Percentiles rank a stretch among this genome's conserved stretches.
Conservation (phyloP, 2,113 vertebrate species). For the Dascyllus trimaculatus region DNA sequence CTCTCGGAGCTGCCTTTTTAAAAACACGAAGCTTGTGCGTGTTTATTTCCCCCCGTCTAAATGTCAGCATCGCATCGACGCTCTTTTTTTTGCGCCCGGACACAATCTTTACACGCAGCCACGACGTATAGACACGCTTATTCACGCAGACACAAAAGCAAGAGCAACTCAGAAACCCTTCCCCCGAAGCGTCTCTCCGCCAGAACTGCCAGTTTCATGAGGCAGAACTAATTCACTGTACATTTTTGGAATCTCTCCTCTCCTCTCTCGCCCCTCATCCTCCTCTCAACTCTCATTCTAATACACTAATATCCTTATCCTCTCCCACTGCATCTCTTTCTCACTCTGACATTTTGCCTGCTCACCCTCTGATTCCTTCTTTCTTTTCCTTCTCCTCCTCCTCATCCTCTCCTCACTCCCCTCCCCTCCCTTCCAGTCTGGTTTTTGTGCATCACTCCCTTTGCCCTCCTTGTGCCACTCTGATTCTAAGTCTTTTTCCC, state of each 20-base stretch:
- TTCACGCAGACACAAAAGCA: slow-evolving; percentile 4
- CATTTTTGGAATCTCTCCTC: slow-evolving; percentile 61
- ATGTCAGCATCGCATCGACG: slow-evolving; percentile 67
- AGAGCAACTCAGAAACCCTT: slow-evolving; percentile 30
- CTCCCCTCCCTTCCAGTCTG: background rate
- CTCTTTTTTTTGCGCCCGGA: too few relatives aligned
- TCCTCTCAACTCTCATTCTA: slow-evolving; percentile 53
- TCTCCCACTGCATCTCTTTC: slow-evolving; percentile 37
- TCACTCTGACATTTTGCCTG: slow-evolving; percentile 52
- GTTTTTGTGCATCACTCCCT: background rate
- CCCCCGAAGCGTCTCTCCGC: slow-evolving; percentile 57
- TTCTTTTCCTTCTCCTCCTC: slow-evolving; percentile 2
- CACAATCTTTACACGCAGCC: slow-evolving; percentile 16
- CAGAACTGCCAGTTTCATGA: slow-evolving; percentile 67
- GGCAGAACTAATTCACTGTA: slow-evolving; percentile 77
- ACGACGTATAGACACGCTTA: slow-evolving; percentile 6
- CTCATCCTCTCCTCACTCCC: background rate
- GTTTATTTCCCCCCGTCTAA: slow-evolving; percentile 50
- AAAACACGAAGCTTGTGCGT: slow-evolving; percentile 36
- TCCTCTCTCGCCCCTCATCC: slow-evolving; percentile 42
- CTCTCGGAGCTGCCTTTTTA: slow-evolving; percentile 60
- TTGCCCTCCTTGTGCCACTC: slow-evolving; percentile 1
- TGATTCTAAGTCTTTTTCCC: background rate
- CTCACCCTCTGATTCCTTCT: slow-evolving; percentile 16
- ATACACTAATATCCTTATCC: slow-evolving; percentile 61